Evolutionary conservation across 2,888 invertebrate genomes (phyloP), one percentile per base, ranked within the genome.

Genomic region (Papilio protenor): DNA sequence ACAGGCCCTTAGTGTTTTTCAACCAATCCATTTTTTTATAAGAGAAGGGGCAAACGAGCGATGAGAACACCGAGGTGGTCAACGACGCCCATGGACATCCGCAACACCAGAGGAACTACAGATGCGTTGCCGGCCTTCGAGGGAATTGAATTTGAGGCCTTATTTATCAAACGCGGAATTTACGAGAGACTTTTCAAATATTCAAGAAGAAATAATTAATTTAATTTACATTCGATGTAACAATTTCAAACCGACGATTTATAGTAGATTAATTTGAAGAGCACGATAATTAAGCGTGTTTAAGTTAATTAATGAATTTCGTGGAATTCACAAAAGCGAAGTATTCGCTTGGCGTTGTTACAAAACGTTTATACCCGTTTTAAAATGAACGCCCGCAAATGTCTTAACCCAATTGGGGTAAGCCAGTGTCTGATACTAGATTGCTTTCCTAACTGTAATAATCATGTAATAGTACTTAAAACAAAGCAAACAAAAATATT

Each of bases 261-360:
- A 72, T 11, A 72, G 52, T 55, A 55, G 55, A 72, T 72, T 72
- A 72, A 55, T 52, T 71, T 33, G 52, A 72, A 72, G 52, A 72
- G 72, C 55, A 33, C 33, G 72, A 72, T 72, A 72, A 72, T 72
- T 55, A 72, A 55, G 55, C 72, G 55, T 72, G 72, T 72, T 72
- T 77, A 73, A 77, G 52, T 72, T 72, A 72, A 72, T 72, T 72
- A 72, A 72, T 72, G 33, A 72, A 72, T 72, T 72, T 55, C 52
- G 55, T 55, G 52, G 72, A 72, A 52, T 72, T 33, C 52, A 72
- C 72, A 72, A 72, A 66, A 64, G 77, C 73, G 77, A 45, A 66
- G 73, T 66, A 64, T 40, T 73, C 40, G 55, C 21, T 77, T 73
- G 75, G 73, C 77, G 66, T 73, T 73, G n/a, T 73, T 55, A 64